Percentiles rank a stretch among this genome's conserved stretches.
These are phyloP conservation scores for Gobionotothen gibberifrons DNA, from an alignment of 2,797 vertebrate species.

Conservation along the genomic window DNA sequence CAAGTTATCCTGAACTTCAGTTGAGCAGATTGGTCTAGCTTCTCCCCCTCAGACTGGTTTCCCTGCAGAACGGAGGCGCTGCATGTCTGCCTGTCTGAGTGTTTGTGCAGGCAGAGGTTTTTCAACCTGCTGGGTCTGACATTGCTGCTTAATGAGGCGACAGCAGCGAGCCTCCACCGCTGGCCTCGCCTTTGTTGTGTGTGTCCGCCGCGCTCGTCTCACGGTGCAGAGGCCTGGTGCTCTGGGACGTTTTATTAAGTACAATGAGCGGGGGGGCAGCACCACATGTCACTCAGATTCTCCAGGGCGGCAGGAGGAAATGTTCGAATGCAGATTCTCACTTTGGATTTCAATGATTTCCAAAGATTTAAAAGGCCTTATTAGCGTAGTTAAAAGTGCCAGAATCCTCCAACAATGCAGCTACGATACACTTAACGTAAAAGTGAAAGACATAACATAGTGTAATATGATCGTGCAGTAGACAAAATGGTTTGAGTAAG, in stretches of 20 bases:
- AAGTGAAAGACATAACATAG: too few relatives aligned
- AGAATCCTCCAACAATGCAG: too few relatives aligned
- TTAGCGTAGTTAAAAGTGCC: neutral
- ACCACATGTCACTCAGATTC: slow-evolving; percentile 51
- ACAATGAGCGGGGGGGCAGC: slow-evolving; percentile 21
- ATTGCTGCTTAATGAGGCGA: slow-evolving; percentile 71
- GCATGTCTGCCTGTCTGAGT: slow-evolving; percentile 50
- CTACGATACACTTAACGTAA: too few relatives aligned
- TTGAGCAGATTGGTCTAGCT: neutral
- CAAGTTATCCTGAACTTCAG: neutral
- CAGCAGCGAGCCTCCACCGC: slow-evolving; percentile 51
- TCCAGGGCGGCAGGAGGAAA: slow-evolving; percentile 16
- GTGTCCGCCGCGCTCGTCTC: slow-evolving; percentile 41
- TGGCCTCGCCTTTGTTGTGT: slow-evolving; percentile 62
- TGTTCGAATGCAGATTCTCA: slow-evolving; percentile 2
- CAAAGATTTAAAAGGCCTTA: too few relatives aligned
- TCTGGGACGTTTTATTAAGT: slow-evolving; percentile 44
- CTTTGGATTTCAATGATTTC: neutral
- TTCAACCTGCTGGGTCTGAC: slow-evolving; percentile 59
- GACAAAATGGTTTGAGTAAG: too few relatives aligned
- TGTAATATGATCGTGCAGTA: too few relatives aligned
- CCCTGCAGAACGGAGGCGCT: slow-evolving; percentile 5
- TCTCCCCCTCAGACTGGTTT: slow-evolving; percentile 19
- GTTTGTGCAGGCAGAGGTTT: slow-evolving; percentile 50
- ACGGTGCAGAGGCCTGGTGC: slow-evolving; percentile 45